Conservation (phyloP, 2,888 invertebrate species). For the Cephus sareptanus region DNA sequence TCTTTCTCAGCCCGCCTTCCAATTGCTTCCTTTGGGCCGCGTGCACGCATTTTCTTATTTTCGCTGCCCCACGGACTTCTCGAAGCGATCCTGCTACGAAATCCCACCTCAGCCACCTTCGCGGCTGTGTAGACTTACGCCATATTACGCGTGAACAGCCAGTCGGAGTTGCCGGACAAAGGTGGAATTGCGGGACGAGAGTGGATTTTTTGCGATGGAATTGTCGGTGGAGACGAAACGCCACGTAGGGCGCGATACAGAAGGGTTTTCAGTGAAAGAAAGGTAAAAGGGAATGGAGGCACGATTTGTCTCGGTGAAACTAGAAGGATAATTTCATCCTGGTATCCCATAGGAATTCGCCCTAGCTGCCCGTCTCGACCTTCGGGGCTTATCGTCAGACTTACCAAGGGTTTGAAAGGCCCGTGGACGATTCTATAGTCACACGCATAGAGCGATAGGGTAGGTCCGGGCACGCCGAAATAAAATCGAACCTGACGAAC, state of each 20-base stretch:
- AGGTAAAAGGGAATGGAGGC: background rate
- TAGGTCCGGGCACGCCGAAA: background rate
- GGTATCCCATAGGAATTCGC: background rate
- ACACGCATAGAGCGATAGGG: background rate
- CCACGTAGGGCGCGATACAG: background rate
- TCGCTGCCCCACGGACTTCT: slow-evolving; percentile 27
- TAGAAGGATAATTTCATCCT: background rate
- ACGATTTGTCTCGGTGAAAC: background rate
- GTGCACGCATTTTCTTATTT: slow-evolving; percentile 37
- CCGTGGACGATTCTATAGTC: background rate
- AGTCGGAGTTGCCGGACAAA: background rate
- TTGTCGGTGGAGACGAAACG: background rate
- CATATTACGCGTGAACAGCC: slow-evolving; percentile 29
- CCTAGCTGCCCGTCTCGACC: background rate
- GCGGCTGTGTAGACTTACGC: slow-evolving; percentile 16
- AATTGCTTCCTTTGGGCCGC: slow-evolving; percentile 49
- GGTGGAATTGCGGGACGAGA: background rate
- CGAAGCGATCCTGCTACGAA: background rate
- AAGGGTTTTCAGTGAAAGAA: background rate
- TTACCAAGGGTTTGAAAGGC: background rate
- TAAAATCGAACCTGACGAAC: background rate
- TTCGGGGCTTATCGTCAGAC: background rate
- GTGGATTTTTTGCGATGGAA: background rate
- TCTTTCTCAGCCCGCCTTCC: slow-evolving; percentile 47
- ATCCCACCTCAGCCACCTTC: background rate